Conservation (phyloP, 2,113 vertebrate species). For the Myrmecobius fasciatus region DNA sequence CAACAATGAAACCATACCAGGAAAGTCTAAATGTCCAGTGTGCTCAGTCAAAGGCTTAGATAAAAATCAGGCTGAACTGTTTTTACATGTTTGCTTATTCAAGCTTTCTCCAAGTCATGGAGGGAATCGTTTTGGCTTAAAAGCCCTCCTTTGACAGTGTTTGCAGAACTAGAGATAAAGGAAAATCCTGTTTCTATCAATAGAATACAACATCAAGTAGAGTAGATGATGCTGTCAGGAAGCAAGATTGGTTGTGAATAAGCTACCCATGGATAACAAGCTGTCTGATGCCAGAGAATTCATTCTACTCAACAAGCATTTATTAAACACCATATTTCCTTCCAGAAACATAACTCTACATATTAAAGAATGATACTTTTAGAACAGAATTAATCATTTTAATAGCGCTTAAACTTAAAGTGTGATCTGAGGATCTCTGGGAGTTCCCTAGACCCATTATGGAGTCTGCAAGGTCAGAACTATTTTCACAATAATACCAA, state of each 20-base stretch:
- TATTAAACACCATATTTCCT: background rate
- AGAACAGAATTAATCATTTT: background rate
- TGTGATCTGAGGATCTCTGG: background rate
- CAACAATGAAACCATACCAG: background rate
- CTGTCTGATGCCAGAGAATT: background rate
- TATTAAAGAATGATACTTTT: background rate
- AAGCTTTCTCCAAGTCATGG: conserved; percentile 49
- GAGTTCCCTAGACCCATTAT: background rate
- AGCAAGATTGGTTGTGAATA: background rate
- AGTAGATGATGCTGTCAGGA: background rate
- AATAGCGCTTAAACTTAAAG: background rate
- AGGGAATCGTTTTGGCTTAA: conserved; percentile 54
- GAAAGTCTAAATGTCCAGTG: background rate
- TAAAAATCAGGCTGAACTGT: background rate
- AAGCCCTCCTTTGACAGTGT: conserved; percentile 44
- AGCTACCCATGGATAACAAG: background rate
- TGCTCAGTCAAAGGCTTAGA: background rate
- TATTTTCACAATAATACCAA: background rate
- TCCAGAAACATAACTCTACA: background rate
- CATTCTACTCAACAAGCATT: background rate
- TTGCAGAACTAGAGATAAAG: conserved; percentile 59
- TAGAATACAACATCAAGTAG: conserved; percentile 56
- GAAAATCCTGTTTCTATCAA: conserved; percentile 66
- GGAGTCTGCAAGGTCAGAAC: background rate
- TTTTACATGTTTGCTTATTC: conserved; percentile 40